Conservation (phyloP, 2,113 vertebrate species). For the Mungos mungo region DNA sequence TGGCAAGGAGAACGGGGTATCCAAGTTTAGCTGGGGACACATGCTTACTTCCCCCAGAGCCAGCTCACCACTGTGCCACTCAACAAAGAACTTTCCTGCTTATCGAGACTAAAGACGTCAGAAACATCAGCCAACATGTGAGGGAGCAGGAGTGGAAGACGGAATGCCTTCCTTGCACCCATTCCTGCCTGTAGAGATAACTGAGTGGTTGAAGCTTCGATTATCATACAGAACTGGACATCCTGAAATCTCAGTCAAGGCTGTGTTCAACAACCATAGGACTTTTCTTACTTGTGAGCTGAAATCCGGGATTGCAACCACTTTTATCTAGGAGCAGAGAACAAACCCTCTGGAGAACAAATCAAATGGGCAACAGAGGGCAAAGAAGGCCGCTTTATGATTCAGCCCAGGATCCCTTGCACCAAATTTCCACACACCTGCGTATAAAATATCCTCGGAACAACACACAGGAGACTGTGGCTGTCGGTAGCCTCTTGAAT, state of each 20-base stretch:
- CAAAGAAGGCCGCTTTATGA: not conserved
- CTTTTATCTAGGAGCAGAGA: not conserved
- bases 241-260: not conserved
- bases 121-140: not conserved
- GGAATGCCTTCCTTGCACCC: not conserved
- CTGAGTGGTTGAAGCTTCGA: not conserved
- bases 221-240: not conserved
- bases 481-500: not conserved
- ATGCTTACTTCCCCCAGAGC: too few species aligned
- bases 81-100: not conserved
- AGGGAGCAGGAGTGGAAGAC: not conserved
- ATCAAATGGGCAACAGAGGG: not conserved
- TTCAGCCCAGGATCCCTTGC: not conserved
- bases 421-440: not conserved
- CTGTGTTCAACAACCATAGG: not conserved
- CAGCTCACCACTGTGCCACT: accelerated
- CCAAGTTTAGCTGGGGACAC: not conserved
- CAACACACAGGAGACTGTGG: not conserved
- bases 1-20: not conserved
- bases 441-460: not conserved
- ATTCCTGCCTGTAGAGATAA: not conserved
- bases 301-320: not conserved
- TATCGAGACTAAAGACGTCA: not conserved
- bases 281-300: not conserved
- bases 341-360: not conserved